Evolutionary conservation across 2,888 invertebrate species (phyloP).

Genomic region (Helicoverpa assulta): DNA sequence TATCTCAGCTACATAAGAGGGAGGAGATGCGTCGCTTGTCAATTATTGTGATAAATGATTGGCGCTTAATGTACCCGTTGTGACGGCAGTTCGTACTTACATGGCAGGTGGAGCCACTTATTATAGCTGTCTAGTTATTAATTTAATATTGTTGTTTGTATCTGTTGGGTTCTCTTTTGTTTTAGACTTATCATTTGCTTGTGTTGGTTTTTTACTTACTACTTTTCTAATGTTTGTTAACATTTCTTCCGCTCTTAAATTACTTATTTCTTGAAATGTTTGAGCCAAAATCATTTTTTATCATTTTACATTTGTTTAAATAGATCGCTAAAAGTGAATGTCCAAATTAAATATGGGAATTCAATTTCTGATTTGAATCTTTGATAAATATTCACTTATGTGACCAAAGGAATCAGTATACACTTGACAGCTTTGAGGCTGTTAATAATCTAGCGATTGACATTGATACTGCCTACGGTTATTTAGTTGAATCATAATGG

Average conservation of each 20-base stretch:
- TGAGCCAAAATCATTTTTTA: too few relatives aligned
- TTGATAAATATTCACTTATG: neutral
- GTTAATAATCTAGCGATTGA: conserved; percentile 26
- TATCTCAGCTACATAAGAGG: conserved; percentile 25
- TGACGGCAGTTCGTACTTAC: conserved; percentile 25
- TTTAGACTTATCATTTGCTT: neutral
- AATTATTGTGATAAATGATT: conserved; percentile 61
- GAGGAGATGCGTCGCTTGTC: conserved; percentile 44
- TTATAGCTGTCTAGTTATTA: conserved; percentile 19
- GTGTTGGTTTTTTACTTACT: too few relatives aligned
- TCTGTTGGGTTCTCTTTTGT: neutral
- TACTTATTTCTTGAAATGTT: too few relatives aligned
- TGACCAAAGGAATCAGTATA: conserved; percentile 26
- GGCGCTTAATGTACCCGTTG: conserved; percentile 29
- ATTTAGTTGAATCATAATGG: conserved; percentile 30
- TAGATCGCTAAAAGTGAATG: too few relatives aligned
- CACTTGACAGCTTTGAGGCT: conserved; percentile 23
- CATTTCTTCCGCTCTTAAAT: too few relatives aligned
- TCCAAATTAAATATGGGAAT: too few relatives aligned
- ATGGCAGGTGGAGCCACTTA: conserved; percentile 36
- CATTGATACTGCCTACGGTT: conserved; percentile 23
- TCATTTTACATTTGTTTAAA: too few relatives aligned
- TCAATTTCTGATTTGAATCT: too few relatives aligned
- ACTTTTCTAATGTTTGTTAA: too few relatives aligned
- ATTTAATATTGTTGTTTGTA: conserved; percentile 4